A percentile compares a stretch with the other conserved stretches of the same genome.
phyloP scores from a whole-genome alignment of 2,888 invertebrate genomes.

The Sepioteuthis lessoniana region DNA sequence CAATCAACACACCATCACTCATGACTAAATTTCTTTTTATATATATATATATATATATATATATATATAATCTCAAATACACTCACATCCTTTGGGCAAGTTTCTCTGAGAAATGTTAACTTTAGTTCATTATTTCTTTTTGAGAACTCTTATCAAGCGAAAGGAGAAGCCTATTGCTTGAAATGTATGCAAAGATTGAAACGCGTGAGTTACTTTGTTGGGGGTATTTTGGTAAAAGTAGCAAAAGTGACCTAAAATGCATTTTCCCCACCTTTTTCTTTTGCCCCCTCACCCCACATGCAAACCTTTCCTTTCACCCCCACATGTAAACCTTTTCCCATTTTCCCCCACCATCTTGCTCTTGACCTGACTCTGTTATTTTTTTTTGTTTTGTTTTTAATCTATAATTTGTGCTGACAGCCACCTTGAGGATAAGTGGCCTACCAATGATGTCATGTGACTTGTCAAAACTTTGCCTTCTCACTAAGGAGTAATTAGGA shows the following conservation, averaged over 20 bases:
- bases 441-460: background rate
- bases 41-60: no score
- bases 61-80: background rate
- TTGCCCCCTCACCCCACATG: background rate
- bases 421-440: background rate
- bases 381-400: no score
- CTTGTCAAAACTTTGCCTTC: constrained; percentile 33
- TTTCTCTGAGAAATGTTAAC: background rate
- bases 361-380: no score
- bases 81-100: background rate
- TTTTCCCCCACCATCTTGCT: no score
- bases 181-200: background rate
- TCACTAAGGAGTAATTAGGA: background rate
- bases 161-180: background rate
- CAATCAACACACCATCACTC: background rate
- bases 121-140: background rate
- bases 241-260: constrained; percentile 13
- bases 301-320: background rate
- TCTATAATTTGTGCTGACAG: background rate
- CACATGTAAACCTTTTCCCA: no score
- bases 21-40: background rate
- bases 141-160: background rate
- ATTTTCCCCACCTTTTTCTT: no score
- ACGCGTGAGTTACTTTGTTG: constrained; percentile 6
- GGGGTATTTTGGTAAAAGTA: constrained; percentile 17